Evolutionary conservation across 2,113 vertebrate genomes (phyloP).

Genomic region (Peromyscus californicus): DNA sequence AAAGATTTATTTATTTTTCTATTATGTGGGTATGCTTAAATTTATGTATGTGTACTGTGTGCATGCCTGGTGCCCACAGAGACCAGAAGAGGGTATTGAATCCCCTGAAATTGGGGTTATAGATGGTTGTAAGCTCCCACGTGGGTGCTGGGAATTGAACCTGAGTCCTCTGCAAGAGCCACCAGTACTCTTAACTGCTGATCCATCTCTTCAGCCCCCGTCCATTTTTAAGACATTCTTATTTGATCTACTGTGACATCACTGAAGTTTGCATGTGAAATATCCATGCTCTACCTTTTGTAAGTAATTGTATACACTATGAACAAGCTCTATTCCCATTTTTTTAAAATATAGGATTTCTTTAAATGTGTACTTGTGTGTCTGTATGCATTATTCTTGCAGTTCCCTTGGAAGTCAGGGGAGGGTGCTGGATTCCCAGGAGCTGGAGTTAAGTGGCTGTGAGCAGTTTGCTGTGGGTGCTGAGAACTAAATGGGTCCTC

Average conservation of each 20-base stretch:
- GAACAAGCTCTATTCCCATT: not conserved
- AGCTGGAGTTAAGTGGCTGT: too few relatives aligned
- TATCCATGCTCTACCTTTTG: constrained; percentile 18
- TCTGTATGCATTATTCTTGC: not conserved
- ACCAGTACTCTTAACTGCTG: not conserved
- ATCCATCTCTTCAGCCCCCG: not conserved
- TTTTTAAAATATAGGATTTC: not conserved
- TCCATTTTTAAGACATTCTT: not conserved
- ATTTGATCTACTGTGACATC: not conserved
- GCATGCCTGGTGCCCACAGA: not conserved
- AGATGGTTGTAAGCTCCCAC: not conserved
- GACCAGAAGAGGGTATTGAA: not conserved
- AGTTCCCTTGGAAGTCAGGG: too few relatives aligned
- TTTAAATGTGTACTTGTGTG: too few relatives aligned
- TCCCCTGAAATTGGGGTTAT: not conserved
- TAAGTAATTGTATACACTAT: constrained; percentile 35
- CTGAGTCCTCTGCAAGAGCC: not conserved
- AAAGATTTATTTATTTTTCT: not conserved
- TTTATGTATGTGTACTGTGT: not conserved
- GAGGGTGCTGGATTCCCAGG: not conserved
- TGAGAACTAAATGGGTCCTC: not conserved
- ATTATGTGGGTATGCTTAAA: not conserved
- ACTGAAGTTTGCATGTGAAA: not conserved
- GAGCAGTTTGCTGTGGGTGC: not conserved
- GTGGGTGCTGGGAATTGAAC: not conserved